phyloP scores from a whole-genome alignment of 2,797 vertebrate species.

The Vespertilio murinus region DNA sequence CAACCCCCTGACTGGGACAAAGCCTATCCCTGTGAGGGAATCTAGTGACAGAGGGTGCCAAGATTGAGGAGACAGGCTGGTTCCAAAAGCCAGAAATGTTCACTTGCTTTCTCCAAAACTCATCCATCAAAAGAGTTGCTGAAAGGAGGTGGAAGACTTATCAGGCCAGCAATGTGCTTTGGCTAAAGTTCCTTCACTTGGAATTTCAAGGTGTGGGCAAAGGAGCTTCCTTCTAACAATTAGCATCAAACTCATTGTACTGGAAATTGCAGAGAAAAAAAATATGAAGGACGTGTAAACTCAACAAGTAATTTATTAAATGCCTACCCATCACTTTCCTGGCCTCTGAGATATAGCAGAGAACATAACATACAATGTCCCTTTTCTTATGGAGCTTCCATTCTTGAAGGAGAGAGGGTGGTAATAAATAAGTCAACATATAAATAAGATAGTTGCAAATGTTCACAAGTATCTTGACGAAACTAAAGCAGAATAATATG shows the following conservation, averaged over 20 bases:
- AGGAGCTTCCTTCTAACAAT: background rate
- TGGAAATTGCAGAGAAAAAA: background rate
- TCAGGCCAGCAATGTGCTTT: slow-evolving; percentile 12
- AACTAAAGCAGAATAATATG: background rate
- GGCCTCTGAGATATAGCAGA: background rate
- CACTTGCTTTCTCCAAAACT: slow-evolving; percentile 19
- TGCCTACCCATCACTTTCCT: background rate
- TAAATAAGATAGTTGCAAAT: background rate
- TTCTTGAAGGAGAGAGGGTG: background rate
- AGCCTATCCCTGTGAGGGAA: background rate
- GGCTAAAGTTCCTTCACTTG: slow-evolving; percentile 9
- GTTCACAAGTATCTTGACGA: background rate
- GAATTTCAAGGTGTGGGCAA: background rate
- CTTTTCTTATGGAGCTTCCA: background rate
- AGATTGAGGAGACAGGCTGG: background rate
- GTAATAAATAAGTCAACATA: background rate
- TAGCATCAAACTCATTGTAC: background rate
- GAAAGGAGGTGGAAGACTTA: background rate
- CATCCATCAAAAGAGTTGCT: background rate
- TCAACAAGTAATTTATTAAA: background rate
- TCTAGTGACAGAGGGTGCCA: background rate
- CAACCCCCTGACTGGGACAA: background rate
- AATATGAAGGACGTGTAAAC: background rate
- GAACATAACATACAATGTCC: background rate
- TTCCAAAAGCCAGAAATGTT: background rate